Conservation (phyloP, 2,113 vertebrate species). For the Trinectes maculatus region DNA sequence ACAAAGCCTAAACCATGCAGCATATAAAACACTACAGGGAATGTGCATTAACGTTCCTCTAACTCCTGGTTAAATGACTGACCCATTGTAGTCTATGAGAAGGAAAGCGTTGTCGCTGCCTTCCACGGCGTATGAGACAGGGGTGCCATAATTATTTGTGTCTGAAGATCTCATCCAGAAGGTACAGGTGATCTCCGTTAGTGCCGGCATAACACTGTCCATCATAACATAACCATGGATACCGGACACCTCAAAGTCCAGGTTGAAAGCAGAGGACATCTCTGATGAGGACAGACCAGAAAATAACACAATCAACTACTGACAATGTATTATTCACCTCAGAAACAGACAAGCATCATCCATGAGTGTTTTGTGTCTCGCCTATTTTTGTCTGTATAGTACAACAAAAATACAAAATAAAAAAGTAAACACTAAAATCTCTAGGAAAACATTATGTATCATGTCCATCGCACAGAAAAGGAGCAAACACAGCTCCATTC, state of each 20-base stretch:
- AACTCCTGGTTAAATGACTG: constrained; percentile 40
- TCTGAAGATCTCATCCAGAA: constrained; percentile 98
- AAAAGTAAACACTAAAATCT: no score
- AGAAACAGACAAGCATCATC: no score
- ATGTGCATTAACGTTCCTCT: neutral
- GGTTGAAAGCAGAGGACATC: constrained; percentile 93
- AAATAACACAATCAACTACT: no score
- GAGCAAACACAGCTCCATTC: no score
- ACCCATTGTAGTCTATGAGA: constrained; percentile 98
- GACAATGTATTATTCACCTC: no score
- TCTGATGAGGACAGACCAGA: constrained; percentile 81
- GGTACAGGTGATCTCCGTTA: constrained; percentile 89
- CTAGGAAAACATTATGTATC: no score
- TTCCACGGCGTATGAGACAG: constrained; percentile 94
- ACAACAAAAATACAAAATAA: no score
- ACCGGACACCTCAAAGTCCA: constrained; percentile 97
- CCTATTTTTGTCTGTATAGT: no score
- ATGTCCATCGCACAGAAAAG: no score
- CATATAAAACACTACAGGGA: neutral
- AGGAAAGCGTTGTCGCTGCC: constrained; percentile 96
- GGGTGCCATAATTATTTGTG: constrained; percentile 92
- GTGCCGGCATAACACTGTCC: constrained; percentile 89
- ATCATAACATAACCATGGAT: constrained; percentile 94
- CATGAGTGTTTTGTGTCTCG: no score
- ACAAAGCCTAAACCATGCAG: neutral